Evolutionary conservation across 2,888 invertebrate species (phyloP), one percentile per base, ranked within the genome.

Genomic region (Horisme vitalbata): DNA sequence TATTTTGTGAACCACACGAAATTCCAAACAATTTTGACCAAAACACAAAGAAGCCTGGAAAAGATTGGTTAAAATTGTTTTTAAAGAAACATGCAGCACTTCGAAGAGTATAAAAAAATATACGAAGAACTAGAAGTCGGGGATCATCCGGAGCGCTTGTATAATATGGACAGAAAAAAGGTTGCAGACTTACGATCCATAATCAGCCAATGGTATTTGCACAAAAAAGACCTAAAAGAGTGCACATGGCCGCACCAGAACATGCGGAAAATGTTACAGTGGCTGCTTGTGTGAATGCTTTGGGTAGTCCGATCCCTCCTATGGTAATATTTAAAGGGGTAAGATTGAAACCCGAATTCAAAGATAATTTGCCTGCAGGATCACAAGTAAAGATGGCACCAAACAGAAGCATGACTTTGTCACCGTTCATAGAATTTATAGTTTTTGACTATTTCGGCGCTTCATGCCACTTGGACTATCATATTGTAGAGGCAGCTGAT

Each of bases 181-280:
- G 63, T 1, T 65, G 64, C 45, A 33, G 61, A 1, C 39, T 75
- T 5, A 67, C 59, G 2, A 15, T 72, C 1, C 71, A 75, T 35
- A 48, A 71, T 7, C 50, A 61, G 30, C 69, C 55, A 39, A 41
- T 13, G 5, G 64, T 71, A 8, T 36, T 68, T 10, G 63, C 66
- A 5, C 24, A 55, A 56, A 67, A 63, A 55, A 70, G 67, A 5
- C 37, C 58, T n/a, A 65, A 63, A 53, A 53, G 63, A 23, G 65
- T 71, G 8, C 66, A 71, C 36, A 28, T 69, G 4, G 37, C 63
- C 5, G 61, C 63, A 3, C 46, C 43, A 15, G 71, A 76, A 41
- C 71, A 77, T 52, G 72, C 49, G 12, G 66, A 73, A 61, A 73
- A 69, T 49, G 65, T 71, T 3, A 68, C 70, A 21, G 50, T 69